Percentiles rank a stretch among this genome's conserved stretches.
These are phyloP conservation scores for Steromphala cineraria DNA, from an alignment of 2,888 invertebrate species.

Conservation along the genomic window DNA sequence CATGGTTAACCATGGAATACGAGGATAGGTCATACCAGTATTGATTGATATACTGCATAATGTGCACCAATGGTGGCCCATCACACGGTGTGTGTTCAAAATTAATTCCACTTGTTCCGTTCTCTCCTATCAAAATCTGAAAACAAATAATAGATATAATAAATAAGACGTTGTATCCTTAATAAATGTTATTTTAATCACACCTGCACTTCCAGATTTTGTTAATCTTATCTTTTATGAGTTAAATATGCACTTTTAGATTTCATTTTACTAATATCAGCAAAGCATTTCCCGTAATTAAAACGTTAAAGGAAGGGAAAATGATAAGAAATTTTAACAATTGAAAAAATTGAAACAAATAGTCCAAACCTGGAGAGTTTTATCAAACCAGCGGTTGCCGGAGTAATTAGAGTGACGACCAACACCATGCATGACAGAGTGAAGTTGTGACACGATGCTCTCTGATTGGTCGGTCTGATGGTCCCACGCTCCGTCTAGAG, in stretches of 20 bases:
- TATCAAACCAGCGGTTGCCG: constrained; percentile 96
- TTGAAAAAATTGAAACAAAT: no score
- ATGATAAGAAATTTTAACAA: no score
- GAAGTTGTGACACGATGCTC: constrained; percentile 45
- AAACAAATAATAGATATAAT: no score
- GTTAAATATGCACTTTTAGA: no score
- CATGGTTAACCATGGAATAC: no score
- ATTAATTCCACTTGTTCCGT: constrained; percentile 82
- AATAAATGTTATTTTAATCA: no score
- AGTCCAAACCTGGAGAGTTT: constrained; percentile 88
- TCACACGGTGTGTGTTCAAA: constrained; percentile 97
- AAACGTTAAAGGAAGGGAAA: no score
- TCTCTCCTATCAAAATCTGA: constrained; percentile 32
- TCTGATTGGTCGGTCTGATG: constrained; percentile 35
- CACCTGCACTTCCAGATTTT: no score
- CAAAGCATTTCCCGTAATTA: no score
- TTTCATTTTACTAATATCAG: no score
- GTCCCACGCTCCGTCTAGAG: constrained; percentile 82
- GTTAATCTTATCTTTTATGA: no score
- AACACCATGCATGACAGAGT: constrained; percentile 88
- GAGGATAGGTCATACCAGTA: constrained; percentile 51
- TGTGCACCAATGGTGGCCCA: constrained; percentile 90
- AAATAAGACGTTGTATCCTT: no score
- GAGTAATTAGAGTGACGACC: constrained; percentile 87
- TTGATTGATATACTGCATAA: constrained; percentile 81